Evolutionary conservation across 2,113 vertebrate species (phyloP), one percentile per base, ranked within the genome.

Genomic region (Pelecanus crispus): DNA sequence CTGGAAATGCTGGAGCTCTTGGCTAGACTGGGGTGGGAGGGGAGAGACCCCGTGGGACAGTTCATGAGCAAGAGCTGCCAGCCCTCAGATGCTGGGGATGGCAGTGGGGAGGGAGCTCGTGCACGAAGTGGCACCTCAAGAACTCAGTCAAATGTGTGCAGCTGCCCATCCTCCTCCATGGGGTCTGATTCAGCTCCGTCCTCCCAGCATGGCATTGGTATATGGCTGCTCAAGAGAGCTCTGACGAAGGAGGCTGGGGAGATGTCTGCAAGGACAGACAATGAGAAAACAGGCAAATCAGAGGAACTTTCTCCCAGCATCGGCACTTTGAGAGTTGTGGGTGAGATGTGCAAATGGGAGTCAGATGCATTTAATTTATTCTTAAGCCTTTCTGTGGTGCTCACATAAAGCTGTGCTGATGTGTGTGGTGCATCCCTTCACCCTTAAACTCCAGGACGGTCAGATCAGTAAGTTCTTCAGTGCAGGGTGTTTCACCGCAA

Each of bases 131-230:
- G 20, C 40, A 24, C 7, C 61, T n/a, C 67, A 3, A 9, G 17
- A 73, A 22, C 2, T 0, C 10, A 3, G 58, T 5, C 4, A 20
- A 2, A 9, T 1, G 7, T 9, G 31, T 19, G 29, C 68, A 13
- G 62, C n/a, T 50, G 53, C 53, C 77, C 55, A 2, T 36, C 40
- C 40, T 67, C 38, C 40, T 32, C 53, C 13, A 0, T 1, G 1
- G 29, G 62, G 34, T 52, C 36, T 7, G 55, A 2, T 61, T 31
- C 32, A 21, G 63, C 62, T 29, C 78, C 58, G 2, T 26, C 66
- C 31, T n/a, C 58, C 18, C 56, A 12, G 55, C 4, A 0, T 3
- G 22, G 42, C 13, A 1, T 8, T 11, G 49, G 47, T 18, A 18
- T 9, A 2, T 1, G 44, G 56, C 36, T 62, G 62, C 10, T n/a